These are phyloP conservation scores for Helicolenus hilgendorfi DNA, from an alignment of 2,797 vertebrate species.

Conservation along the genomic window DNA sequence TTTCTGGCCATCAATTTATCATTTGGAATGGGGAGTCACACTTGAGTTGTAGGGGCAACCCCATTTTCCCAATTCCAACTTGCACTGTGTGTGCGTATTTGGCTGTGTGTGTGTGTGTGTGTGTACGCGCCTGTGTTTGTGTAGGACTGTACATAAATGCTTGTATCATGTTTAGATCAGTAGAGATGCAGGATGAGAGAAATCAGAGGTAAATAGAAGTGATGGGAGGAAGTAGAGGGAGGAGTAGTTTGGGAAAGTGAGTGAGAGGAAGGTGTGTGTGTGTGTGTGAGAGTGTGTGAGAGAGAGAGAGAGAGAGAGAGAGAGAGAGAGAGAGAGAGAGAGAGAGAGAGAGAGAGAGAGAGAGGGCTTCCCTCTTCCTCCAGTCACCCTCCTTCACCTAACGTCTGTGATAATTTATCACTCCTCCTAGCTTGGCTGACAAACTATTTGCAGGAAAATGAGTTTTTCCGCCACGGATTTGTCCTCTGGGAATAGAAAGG, in stretches of 20 bases:
- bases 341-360: slow-evolving; percentile 64
- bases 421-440: slow-evolving; percentile 96
- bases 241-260: slow-evolving; percentile 41
- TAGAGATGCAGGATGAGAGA: slow-evolving; percentile 34
- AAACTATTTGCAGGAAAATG: slow-evolving; percentile 99
- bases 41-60: slow-evolving; percentile 87
- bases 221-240: slow-evolving; percentile 33
- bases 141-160: neutral
- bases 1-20: slow-evolving; percentile 91
- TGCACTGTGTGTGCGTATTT: slow-evolving; percentile 8
- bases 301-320: neutral
- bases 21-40: slow-evolving; percentile 89
- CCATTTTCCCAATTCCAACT: slow-evolving; percentile 77
- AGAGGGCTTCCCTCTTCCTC: slow-evolving; percentile 80
- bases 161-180: slow-evolving; percentile 35
- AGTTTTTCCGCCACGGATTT: slow-evolving; percentile 96
- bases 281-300: slow-evolving; percentile 16
- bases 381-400: slow-evolving; percentile 89
- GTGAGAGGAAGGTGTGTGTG: slow-evolving; percentile 13
- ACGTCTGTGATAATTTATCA: slow-evolving; percentile 95
- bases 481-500: slow-evolving; percentile 95
- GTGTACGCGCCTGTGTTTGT: neutral
- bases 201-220: slow-evolving; percentile 60
- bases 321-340: slow-evolving; percentile 1
- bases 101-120: neutral